A percentile compares a stretch with the other conserved stretches of the same genome.
These are phyloP conservation scores for Eilema caniola DNA, from an alignment of 2,888 invertebrate genomes.

Conservation along the genomic window DNA sequence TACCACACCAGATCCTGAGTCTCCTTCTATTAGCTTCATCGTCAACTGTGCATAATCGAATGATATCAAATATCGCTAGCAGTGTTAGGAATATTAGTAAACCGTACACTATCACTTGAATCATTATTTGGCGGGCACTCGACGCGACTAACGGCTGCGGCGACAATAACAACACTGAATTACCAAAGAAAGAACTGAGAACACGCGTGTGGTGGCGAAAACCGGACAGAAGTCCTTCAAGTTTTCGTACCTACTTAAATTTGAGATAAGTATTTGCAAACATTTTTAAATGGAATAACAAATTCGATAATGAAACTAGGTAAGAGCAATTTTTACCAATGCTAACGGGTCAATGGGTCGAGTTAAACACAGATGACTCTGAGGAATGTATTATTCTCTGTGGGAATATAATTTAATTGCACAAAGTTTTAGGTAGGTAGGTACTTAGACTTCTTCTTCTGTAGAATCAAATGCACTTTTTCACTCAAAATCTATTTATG, in stretches of 20 bases:
- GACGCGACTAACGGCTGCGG: conserved; percentile 35
- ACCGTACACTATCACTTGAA: conserved; percentile 61
- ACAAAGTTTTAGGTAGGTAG: too few relatives aligned
- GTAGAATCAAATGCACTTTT: too few relatives aligned
- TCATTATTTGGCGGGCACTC: conserved; percentile 51
- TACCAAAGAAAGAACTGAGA: conserved; percentile 10
- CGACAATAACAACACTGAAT: conserved; percentile 44
- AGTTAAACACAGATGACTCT: too few relatives aligned
- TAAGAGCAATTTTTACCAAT: background rate
- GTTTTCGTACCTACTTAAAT: conserved; percentile 27
- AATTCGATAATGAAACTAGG: background rate
- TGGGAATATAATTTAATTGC: too few relatives aligned
- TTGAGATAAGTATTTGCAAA: conserved; percentile 10
- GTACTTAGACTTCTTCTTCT: too few relatives aligned
- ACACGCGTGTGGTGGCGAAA: conserved; percentile 2
- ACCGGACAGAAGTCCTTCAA: conserved; percentile 33
- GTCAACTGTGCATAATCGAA: conserved; percentile 56
- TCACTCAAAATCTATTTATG: too few relatives aligned
- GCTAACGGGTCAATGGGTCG: background rate
- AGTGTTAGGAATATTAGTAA: conserved; percentile 60
- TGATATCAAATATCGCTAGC: conserved; percentile 61
- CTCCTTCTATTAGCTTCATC: conserved; percentile 47
- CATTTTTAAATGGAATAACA: background rate
- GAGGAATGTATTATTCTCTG: too few relatives aligned
- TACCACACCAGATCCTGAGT: conserved; percentile 57